Evolutionary conservation across 2,797 vertebrate species (phyloP).

Genomic region (Enteromius thamalakanensis): DNA sequence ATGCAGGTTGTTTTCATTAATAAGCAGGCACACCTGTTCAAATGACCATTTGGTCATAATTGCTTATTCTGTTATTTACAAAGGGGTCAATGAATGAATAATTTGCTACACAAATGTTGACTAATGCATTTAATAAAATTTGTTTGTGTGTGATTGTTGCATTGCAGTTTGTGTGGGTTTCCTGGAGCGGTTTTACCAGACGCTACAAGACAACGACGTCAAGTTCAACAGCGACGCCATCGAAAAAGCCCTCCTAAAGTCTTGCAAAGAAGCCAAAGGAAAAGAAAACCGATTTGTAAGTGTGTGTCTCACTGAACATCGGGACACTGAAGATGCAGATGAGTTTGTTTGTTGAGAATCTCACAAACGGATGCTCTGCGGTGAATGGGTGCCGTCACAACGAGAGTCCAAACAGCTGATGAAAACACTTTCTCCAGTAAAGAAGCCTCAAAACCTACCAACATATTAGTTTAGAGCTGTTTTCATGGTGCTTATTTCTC

Average conservation of each 20-base stretch:
- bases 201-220: conserved; percentile 81
- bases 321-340: not conserved
- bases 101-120: not conserved
- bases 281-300: conserved; percentile 97
- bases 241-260: conserved; percentile 84
- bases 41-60: too few species aligned
- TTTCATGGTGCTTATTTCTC: not conserved
- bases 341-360: not conserved
- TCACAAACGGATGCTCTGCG: not conserved
- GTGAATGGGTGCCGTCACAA: not conserved
- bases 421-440: too few species aligned
- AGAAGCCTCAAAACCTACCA: too few species aligned
- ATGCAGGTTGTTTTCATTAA: not conserved
- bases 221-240: conserved; percentile 83
- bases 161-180: conserved; percentile 89
- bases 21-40: not conserved
- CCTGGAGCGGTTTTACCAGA: conserved; percentile 89
- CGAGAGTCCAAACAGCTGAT: too few species aligned
- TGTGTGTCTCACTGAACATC: not conserved
- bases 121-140: not conserved
- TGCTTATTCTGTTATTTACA: not conserved
- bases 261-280: conserved; percentile 88
- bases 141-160: not conserved
- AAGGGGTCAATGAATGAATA: not conserved
- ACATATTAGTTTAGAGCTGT: too few species aligned